Evolutionary conservation across 2,888 invertebrate genomes (phyloP).

Genomic region (Siphlonurus alternatus): DNA sequence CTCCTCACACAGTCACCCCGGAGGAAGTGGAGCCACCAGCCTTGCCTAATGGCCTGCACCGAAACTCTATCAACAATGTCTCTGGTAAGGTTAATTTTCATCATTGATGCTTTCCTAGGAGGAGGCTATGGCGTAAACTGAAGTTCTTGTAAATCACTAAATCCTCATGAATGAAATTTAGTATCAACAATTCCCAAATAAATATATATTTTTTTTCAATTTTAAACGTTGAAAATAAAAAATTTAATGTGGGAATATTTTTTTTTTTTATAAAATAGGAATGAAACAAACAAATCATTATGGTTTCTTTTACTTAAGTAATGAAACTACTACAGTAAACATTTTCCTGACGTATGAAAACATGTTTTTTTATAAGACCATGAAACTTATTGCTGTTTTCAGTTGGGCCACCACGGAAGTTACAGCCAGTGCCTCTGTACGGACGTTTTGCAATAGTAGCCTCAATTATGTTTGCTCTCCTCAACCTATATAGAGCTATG

Average conservation of each 20-base stretch:
- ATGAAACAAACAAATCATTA: neutral
- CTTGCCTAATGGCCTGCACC: constrained; percentile 15
- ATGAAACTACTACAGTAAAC: no score
- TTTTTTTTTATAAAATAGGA: neutral
- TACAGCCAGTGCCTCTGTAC: constrained; percentile 17
- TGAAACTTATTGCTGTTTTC: no score
- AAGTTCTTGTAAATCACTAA: no score
- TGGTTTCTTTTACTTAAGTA: neutral
- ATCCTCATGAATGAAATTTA: no score
- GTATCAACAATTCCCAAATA: no score
- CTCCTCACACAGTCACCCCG: constrained; percentile 18
- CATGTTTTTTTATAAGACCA: no score
- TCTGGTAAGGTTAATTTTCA: constrained; percentile 14
- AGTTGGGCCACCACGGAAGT: constrained; percentile 19
- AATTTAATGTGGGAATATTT: no score
- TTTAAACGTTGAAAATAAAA: no score
- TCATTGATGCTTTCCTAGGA: no score
- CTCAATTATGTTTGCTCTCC: constrained; percentile 6
- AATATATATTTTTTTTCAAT: no score
- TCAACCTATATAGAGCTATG: constrained; percentile 10
- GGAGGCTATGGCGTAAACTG: no score
- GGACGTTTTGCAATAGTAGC: constrained; percentile 8
- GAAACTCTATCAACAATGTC: constrained; percentile 12
- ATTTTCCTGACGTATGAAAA: no score
- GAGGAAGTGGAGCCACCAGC: constrained; percentile 17